A percentile compares a stretch with the other conserved stretches of the same genome.
phyloP scores from a whole-genome alignment of 2,888 invertebrate genomes.

The Caenorhabditis wallacei region DNA sequence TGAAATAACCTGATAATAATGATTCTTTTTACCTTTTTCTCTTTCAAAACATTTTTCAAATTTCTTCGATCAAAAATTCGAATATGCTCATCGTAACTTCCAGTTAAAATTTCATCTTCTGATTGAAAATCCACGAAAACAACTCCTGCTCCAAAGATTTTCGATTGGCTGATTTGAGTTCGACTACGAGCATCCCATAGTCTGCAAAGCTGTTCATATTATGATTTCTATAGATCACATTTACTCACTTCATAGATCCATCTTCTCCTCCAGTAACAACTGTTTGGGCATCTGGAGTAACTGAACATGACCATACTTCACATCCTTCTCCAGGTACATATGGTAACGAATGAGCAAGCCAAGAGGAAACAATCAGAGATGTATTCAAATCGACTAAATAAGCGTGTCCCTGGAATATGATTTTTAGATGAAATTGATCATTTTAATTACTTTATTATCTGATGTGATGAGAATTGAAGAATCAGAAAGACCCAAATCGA shows the following conservation, averaged over 20 bases:
- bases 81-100: constrained; percentile 69
- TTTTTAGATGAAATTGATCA: not conserved
- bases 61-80: constrained; percentile 67
- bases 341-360: constrained; percentile 70
- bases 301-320: constrained; percentile 70
- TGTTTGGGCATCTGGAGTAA: constrained; percentile 34
- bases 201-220: constrained; percentile 2
- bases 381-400: constrained; percentile 64
- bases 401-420: constrained; percentile 53
- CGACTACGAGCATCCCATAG: constrained; percentile 65
- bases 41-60: constrained; percentile 44
- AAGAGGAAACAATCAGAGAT: constrained; percentile 51
- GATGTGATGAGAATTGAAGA: constrained; percentile 54
- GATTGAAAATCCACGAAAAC: constrained; percentile 62
- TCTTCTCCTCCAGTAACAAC: constrained; percentile 69
- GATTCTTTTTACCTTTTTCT: constrained; percentile 51
- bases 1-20: not conserved
- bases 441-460: constrained; percentile 64
- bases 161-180: constrained; percentile 40
- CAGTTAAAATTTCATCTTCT: constrained; percentile 63
- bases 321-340: constrained; percentile 67
- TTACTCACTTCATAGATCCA: constrained; percentile 59
- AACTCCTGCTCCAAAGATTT: constrained; percentile 70
- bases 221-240: too few relatives aligned
- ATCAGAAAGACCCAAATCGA: constrained; percentile 64